Evolutionary conservation across 2,797 vertebrate species (phyloP).

Genomic region (Oreonectes daqikongensis): DNA sequence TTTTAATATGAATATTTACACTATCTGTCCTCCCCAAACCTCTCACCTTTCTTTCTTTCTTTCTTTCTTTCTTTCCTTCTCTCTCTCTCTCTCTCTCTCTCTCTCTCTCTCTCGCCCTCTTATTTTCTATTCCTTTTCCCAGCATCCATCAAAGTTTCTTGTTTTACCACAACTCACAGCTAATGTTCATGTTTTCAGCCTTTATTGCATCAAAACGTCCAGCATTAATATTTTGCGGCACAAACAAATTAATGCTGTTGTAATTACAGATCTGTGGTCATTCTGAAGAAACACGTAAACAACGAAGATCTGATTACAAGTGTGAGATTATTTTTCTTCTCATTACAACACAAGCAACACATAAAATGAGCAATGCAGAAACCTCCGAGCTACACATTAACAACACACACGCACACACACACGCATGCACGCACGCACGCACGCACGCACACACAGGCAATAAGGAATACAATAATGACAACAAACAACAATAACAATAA

Average conservation of each 20-base stretch:
- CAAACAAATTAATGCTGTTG: slow-evolving; percentile 36
- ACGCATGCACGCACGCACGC: slow-evolving; percentile 15
- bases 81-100: not conserved
- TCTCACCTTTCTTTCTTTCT: not conserved
- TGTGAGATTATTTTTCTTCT: slow-evolving; percentile 49
- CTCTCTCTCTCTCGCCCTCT: no score
- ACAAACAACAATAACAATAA: slow-evolving; percentile 80
- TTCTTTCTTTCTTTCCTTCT: not conserved
- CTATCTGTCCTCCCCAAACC: slow-evolving; percentile 38
- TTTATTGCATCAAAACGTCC: slow-evolving; percentile 21
- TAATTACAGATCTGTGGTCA: slow-evolving; percentile 51
- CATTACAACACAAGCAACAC: slow-evolving; percentile 48
- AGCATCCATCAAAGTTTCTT: not conserved
- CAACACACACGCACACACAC: not conserved
- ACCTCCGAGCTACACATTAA: slow-evolving; percentile 43
- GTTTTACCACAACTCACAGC: not conserved
- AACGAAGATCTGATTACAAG: slow-evolving; percentile 52
- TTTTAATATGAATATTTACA: slow-evolving; percentile 55
- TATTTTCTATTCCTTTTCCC: not conserved
- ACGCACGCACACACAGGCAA: slow-evolving; percentile 60
- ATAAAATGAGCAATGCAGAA: slow-evolving; percentile 49
- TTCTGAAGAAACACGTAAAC: slow-evolving; percentile 51
- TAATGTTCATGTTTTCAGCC: not conserved
- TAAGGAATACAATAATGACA: slow-evolving; percentile 84
- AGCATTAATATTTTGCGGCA: slow-evolving; percentile 32